phyloP scores from a whole-genome alignment of 2,113 vertebrate genomes.

The Brevimyrus niger region DNA sequence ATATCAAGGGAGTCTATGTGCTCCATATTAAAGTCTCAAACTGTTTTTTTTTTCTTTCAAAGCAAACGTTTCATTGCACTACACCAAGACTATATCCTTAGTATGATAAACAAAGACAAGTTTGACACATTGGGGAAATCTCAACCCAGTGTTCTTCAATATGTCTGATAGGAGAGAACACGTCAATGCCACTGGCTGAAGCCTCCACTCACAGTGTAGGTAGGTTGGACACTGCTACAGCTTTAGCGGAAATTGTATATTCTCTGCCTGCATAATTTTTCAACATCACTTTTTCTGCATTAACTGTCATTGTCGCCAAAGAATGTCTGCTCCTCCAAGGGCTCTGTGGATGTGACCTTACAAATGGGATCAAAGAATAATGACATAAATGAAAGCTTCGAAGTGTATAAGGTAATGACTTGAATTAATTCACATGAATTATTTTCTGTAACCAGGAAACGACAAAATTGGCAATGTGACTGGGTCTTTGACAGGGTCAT shows the following conservation, averaged over 20 bases:
- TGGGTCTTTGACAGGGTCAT: neutral
- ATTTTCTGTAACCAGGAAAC: neutral
- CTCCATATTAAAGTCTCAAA: neutral
- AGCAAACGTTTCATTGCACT: neutral
- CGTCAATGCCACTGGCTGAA: neutral
- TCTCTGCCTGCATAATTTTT: neutral
- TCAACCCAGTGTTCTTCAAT: neutral
- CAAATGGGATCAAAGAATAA: neutral
- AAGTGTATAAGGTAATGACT: neutral
- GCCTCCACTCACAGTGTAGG: neutral
- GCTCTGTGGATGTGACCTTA: neutral
- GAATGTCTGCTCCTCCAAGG: neutral
- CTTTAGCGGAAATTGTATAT: neutral
- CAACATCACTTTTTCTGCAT: neutral
- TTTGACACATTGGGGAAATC: neutral
- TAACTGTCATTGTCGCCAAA: neutral
- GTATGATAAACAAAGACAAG: neutral
- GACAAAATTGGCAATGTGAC: neutral
- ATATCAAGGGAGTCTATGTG: neutral
- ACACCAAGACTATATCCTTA: neutral
- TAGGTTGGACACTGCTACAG: neutral
- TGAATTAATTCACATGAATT: neutral
- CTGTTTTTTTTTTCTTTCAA: neutral
- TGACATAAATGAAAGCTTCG: neutral
- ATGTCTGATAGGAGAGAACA: neutral